phyloP scores from a whole-genome alignment of 2,113 vertebrate species.

The Protobothrops mucrosquamatus region DNA sequence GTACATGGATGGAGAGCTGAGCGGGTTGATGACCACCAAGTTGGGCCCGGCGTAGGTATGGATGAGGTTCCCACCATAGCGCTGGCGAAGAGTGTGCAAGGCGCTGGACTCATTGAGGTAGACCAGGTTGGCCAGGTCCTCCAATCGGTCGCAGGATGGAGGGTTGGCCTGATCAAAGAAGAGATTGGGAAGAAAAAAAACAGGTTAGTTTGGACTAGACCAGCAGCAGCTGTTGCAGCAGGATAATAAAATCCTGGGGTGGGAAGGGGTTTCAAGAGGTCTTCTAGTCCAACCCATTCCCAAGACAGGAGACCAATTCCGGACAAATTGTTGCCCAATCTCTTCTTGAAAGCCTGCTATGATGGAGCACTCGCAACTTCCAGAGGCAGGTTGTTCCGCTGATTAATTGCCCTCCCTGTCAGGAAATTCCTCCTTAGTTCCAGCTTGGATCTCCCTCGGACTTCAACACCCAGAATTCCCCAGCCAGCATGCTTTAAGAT shows the following conservation, averaged over 20 bases:
- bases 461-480: no score
- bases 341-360: no score
- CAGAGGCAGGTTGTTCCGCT: no score
- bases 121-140: conserved; percentile 89
- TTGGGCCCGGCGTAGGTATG: conserved; percentile 87
- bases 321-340: no score
- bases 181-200: not conserved
- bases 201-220: accelerated
- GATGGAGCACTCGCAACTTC: no score
- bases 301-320: accelerated
- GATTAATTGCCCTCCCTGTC: no score
- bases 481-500: no score
- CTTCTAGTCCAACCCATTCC: not conserved
- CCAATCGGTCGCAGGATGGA: conserved; percentile 84
- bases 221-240: not conserved
- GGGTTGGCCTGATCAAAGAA: conserved; percentile 83
- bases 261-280: no score
- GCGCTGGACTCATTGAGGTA: conserved; percentile 95
- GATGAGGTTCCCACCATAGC: conserved; percentile 90
- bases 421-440: no score
- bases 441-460: no score
- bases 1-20: conserved; percentile 92
- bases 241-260: no score
- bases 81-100: conserved; percentile 90
- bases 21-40: conserved; percentile 91